These are phyloP conservation scores for Pterophyllum scalare DNA, from an alignment of 2,113 vertebrate genomes.

Conservation along the genomic window DNA sequence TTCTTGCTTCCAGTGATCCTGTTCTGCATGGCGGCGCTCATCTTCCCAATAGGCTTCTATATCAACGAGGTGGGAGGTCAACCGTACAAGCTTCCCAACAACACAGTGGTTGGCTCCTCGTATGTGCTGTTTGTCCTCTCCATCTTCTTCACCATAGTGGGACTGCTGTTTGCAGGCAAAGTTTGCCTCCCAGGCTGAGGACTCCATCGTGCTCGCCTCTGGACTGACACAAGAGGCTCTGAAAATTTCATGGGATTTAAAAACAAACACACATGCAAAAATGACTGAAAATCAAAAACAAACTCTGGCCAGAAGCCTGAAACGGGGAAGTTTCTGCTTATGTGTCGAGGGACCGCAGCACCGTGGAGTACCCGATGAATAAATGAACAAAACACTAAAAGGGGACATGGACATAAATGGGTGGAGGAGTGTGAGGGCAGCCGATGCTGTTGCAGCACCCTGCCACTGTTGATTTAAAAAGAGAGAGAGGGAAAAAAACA, in stretches of 20 bases:
- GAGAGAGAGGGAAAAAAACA: neutral
- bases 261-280: conserved; percentile 37
- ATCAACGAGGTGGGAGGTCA: conserved; percentile 99
- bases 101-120: conserved; percentile 98
- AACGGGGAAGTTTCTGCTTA: conserved; percentile 50
- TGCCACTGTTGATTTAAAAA: conserved; percentile 58
- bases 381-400: conserved; percentile 47
- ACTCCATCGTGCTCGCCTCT: conserved; percentile 49
- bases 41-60: conserved; percentile 89
- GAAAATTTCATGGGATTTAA: conserved; percentile 58
- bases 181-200: conserved; percentile 98
- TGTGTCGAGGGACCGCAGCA: conserved; percentile 50
- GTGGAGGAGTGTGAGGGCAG: conserved; percentile 29
- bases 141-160: conserved; percentile 99
- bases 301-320: conserved; percentile 62
- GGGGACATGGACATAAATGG: conserved; percentile 19
- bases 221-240: conserved; percentile 62
- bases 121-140: conserved; percentile 99
- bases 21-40: conserved; percentile 99
- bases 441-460: conserved; percentile 42
- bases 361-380: conserved; percentile 43
- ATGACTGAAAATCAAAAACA: conserved; percentile 62
- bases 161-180: conserved; percentile 99
- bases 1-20: conserved; percentile 86
- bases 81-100: conserved; percentile 99